These are phyloP conservation scores for Toxotes lorentzi DNA, from an alignment of 2,797 vertebrate species.

Conservation along the genomic window DNA sequence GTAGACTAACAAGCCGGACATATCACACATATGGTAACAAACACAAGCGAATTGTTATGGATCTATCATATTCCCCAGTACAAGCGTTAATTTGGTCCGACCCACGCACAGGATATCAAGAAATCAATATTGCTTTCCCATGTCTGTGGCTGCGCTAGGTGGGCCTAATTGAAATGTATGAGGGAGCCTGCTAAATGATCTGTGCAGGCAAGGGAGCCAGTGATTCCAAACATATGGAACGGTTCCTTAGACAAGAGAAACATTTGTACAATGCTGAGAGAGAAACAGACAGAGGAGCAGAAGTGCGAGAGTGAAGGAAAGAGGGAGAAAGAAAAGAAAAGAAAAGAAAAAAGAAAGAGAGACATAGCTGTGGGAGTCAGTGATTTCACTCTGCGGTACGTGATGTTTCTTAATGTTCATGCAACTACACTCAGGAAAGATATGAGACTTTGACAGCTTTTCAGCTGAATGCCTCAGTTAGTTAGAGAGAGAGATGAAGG, in stretches of 20 bases:
- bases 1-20: conserved; percentile 11
- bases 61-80: conserved; percentile 77
- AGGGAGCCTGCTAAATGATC: conserved; percentile 81
- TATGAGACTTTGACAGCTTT: conserved; percentile 52
- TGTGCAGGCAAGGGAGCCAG: conserved; percentile 77
- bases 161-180: conserved; percentile 85
- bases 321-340: not conserved
- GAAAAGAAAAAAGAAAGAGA: not conserved
- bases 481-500: conserved; percentile 33
- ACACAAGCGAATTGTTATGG: conserved; percentile 68
- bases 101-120: conserved; percentile 75
- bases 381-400: not conserved
- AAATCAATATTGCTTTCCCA: conserved; percentile 81
- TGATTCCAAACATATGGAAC: conserved; percentile 84
- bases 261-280: conserved; percentile 75
- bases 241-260: conserved; percentile 82
- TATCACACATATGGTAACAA: conserved; percentile 50
- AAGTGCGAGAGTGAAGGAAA: conserved; percentile 28
- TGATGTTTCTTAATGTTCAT: conserved; percentile 46
- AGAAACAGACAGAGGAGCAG: conserved; percentile 59
- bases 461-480: conserved; percentile 43
- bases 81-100: conserved; percentile 74
- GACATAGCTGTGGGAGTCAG: conserved; percentile 5
- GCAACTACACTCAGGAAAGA: conserved; percentile 26
- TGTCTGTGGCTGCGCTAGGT: conserved; percentile 73